These are phyloP conservation scores for Microplitis demolitor DNA, from an alignment of 1,140 invertebrate genomes.

Conservation along the genomic window DNA sequence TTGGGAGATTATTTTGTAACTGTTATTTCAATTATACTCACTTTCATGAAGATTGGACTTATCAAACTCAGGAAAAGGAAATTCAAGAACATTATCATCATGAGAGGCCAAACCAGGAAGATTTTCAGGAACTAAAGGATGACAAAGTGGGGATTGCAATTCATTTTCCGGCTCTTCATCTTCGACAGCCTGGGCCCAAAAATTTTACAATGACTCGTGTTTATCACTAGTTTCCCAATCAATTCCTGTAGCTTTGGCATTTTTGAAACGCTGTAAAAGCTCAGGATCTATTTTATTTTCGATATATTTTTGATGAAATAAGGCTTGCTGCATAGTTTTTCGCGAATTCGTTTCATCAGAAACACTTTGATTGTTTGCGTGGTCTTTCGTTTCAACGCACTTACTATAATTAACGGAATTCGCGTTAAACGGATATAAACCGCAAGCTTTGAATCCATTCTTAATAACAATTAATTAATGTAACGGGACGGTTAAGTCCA, in stretches of 20 bases:
- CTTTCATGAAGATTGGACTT: background rate
- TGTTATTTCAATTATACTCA: background rate
- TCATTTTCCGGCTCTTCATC: constrained; percentile 10
- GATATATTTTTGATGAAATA: constrained; percentile 3
- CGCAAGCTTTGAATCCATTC: constrained; percentile 45
- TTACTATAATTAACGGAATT: constrained; percentile 42
- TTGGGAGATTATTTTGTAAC: background rate
- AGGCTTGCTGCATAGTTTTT: background rate
- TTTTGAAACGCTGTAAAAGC: constrained; percentile 15
- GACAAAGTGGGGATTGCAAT: background rate
- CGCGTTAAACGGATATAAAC: constrained; percentile 45
- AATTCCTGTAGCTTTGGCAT: background rate
- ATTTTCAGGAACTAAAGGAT: background rate
- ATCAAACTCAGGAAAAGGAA: constrained; percentile 15
- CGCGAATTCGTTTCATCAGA: background rate
- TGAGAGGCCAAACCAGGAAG: background rate
- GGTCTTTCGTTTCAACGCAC: constrained; percentile 30
- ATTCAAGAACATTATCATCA: constrained; percentile 5
- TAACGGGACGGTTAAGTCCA: too few species aligned
- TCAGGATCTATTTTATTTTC: constrained; percentile 21
- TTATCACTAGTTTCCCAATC: constrained; percentile 15
- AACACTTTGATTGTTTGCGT: background rate
- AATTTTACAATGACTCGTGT: background rate
- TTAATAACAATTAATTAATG: too few species aligned
- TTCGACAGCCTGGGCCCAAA: constrained; percentile 9